A percentile compares a stretch with the other conserved stretches of the same genome.
These are phyloP conservation scores for Hyposmocoma kahamanoa DNA, from an alignment of 1,140 invertebrate genomes.

Conservation along the genomic window DNA sequence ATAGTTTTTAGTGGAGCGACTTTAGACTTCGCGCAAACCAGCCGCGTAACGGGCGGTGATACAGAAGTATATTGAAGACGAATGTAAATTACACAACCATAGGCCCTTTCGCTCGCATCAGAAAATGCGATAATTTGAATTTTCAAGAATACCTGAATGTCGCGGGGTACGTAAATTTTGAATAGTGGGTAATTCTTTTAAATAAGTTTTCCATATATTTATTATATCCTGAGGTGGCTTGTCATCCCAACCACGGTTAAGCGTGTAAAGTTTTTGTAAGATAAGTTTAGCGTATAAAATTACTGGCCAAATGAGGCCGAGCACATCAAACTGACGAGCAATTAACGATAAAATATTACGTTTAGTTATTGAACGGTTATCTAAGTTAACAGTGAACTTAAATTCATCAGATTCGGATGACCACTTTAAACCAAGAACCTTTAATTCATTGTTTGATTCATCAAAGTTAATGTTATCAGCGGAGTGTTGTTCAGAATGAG, in stretches of 20 bases:
- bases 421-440: conserved; percentile 20
- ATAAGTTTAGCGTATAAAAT: conserved; percentile 33
- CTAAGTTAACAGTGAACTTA: conserved; percentile 7
- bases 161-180: conserved; percentile 15
- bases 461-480: conserved; percentile 11
- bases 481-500: neutral
- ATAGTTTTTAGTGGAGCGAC: conserved; percentile 20
- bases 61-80: neutral
- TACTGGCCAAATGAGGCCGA: conserved; percentile 23
- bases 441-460: conserved; percentile 5
- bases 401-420: conserved; percentile 12
- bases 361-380: conserved; percentile 12
- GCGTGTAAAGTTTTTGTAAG: conserved; percentile 33
- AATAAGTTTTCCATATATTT: conserved; percentile 11
- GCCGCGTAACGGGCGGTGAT: neutral
- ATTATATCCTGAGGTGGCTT: conserved; percentile 9
- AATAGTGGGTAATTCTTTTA: conserved; percentile 14
- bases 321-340: conserved; percentile 20
- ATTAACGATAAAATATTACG: conserved; percentile 21
- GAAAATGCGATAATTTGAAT: conserved; percentile 20
- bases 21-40: conserved; percentile 25
- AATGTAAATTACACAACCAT: conserved; percentile 14
- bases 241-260: conserved; percentile 37
- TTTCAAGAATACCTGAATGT: conserved; percentile 9
- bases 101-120: conserved; percentile 21